Base-by-base conservation (phyloP, 2,888 invertebrate species). In the Pristionchus entomophagus region DNA sequence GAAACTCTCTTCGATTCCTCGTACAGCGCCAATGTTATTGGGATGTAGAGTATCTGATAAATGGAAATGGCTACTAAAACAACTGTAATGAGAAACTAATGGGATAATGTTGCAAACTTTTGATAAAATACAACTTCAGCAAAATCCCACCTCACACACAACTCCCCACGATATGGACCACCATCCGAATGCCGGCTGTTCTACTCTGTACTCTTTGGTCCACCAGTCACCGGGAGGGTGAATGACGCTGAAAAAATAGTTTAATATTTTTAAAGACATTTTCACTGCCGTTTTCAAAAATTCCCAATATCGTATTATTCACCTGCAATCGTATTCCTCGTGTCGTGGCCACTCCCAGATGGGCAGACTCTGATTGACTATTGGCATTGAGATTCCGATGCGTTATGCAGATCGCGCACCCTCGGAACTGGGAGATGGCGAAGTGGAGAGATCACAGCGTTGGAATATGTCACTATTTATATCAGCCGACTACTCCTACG, bases 201-300 rank as follows among this genome's bases (percentile, higher is more conserved):
- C 6, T n/a, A n/a, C 41, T 77, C 77, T 41, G 8, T 77, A 12
- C 19, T 17, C 17, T 19, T 6, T 17, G 8, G 77, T 77, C 77
- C 77, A 77, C 77, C 45, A 38, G 8, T 77, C 77, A 29, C 77
- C 77, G n/a, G 77, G 77, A 3, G 38, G 41, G 29, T 65, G 65
- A 29, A 65, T 65, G 3, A 29, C 65, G 29, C 65, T 65, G 59
- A 32, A 17, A 65, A 65, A 10, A 10, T 45, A 14, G 14, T 10
- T 10, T 45, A 10, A 10, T 10, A 6, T 45, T 10, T 10, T 45
- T 14, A 14, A 45, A 45, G 14, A 10, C 8, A 14, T 6, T 10
- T 6, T 14, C 6, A 45, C n/a, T n/a, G n/a, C n/a, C n/a, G n/a
- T n/a, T n/a, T n/a, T n/a, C n/a, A n/a, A n/a, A n/a, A n/a, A n/a